Conservation (phyloP, 2,797 vertebrate genomes). For the Hippopotamyrus pictus region DNA sequence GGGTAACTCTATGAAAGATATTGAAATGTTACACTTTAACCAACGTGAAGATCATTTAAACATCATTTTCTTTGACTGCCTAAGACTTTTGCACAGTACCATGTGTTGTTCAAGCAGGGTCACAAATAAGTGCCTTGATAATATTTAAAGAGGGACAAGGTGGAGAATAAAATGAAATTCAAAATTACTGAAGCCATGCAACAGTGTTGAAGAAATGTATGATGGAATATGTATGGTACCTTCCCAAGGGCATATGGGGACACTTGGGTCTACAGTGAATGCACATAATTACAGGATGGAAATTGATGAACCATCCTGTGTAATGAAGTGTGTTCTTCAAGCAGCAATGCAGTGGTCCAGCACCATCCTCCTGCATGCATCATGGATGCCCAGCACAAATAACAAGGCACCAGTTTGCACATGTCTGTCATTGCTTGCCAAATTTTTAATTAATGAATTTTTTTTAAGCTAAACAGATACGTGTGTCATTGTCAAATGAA, state of each 20-base stretch:
- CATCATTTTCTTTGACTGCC: neutral
- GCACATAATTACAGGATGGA: neutral
- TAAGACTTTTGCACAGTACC: neutral
- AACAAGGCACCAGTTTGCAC: neutral
- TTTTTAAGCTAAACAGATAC: neutral
- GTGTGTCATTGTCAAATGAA: neutral
- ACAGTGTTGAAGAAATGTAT: slow-evolving; percentile 3
- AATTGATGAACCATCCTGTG: neutral
- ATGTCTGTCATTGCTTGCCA: neutral
- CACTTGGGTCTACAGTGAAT: neutral
- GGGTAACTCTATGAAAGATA: neutral
- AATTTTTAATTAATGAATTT: neutral
- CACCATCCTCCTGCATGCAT: neutral
- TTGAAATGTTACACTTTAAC: neutral
- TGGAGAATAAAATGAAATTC: neutral
- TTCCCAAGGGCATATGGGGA: neutral
- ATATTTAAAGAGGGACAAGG: neutral
- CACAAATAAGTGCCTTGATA: neutral
- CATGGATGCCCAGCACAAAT: neutral
- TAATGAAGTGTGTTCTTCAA: neutral
- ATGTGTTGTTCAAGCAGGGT: neutral
- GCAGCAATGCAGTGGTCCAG: neutral
- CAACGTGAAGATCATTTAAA: neutral
- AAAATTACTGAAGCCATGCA: neutral
- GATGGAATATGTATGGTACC: neutral